phyloP scores from a whole-genome alignment of 2,888 invertebrate genomes.

The Ochropacha duplaris region DNA sequence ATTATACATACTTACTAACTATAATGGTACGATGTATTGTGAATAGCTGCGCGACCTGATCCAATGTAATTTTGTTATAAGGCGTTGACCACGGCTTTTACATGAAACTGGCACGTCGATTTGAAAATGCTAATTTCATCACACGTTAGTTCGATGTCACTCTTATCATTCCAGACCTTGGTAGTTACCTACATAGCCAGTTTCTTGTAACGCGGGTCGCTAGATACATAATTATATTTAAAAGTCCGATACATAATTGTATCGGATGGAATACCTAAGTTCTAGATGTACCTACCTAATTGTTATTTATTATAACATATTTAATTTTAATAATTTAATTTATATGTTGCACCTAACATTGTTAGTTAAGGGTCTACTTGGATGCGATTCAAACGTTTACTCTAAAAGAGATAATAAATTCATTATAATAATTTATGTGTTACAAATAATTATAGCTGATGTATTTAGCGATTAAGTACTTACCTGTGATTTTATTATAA shows the following conservation, averaged over 20 bases:
- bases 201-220: neutral
- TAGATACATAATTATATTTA: neutral
- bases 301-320: neutral
- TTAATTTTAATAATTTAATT: neutral
- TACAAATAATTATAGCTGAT: conserved; percentile 32
- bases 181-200: neutral
- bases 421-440: conserved; percentile 20
- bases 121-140: neutral
- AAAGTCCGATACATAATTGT: neutral
- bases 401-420: conserved; percentile 44
- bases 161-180: too few species aligned
- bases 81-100: neutral
- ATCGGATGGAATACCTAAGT: neutral
- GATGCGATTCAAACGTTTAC: conserved; percentile 25
- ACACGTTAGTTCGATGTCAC: too few species aligned
- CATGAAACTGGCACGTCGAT: neutral
- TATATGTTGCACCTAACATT: neutral
- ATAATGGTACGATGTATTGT: conserved; percentile 14
- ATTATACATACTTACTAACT: conserved; percentile 17
- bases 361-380: neutral
- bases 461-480: conserved; percentile 67
- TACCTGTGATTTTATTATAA: conserved; percentile 78
- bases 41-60: conserved; percentile 46
- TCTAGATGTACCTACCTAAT: neutral
- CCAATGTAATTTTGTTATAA: conserved; percentile 11